Base-by-base conservation (phyloP, 2,797 vertebrate species). In the Perodicticus potto region DNA sequence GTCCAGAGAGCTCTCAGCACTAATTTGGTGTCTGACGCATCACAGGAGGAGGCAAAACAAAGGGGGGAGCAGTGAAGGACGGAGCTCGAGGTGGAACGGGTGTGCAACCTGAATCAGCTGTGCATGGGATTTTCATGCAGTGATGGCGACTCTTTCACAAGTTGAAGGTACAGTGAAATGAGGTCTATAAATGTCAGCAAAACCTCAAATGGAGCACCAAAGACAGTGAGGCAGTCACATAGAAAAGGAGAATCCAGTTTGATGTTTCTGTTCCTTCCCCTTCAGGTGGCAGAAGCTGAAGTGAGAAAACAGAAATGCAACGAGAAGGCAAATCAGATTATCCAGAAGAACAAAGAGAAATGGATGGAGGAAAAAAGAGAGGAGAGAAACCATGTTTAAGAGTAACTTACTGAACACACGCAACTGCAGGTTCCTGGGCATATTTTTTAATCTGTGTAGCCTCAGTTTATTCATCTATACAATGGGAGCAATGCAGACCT, bases 81-180 rank as follows among this genome's bases (percentile, higher is more conserved):
- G 67, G 16, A 20, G 29, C 53, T 69, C 5, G 84, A 27, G 59
- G 29, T 0, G 2, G 32, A 84, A 57, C 34, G 14, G 65, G 53
- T 14, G 0, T 34, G 34, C n/a, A 65, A 81, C 37, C 9, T 7
- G 10, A 89, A 65, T n/a, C 55, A 45, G 81, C 7, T 22, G 17
- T 25, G 8, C 32, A 16, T 25, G 7, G 7, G 34, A 32, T 40
- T 72, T 87, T 93, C 59, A 55, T 32, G 45, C 11, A 49, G 49
- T 63, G 87, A 91, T 27, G 32, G 2, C 12, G 77, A 55, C 5
- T 43, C 23, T 88, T 89, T 4, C 69, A n/a, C 49, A 86, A 82
- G n/a, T 61, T 85, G 43, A 93, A 77, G 67, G 32, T 81, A 93
- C 27, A 89, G 40, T 10, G 29, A 86, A 89, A 57, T 49, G 69